Evolutionary conservation across 2,888 invertebrate genomes (phyloP), one percentile per base, ranked within the genome.

Genomic region (Trissolcus japonicus): DNA sequence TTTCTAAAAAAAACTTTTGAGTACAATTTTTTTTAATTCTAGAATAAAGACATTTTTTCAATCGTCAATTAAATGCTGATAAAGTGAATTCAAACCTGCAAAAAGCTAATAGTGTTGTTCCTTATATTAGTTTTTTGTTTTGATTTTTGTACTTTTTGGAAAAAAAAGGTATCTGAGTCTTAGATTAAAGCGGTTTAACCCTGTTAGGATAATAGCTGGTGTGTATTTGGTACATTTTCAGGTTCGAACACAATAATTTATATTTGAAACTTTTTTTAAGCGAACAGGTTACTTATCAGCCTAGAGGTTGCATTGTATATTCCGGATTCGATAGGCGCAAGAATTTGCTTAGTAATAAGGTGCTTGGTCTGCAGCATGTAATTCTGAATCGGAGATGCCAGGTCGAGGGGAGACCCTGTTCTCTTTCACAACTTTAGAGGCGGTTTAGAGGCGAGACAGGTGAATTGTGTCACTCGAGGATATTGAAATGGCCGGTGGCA

Each of bases 231-330:
- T 21, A 43, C 17, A 40, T 57, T 57, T 57, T 57, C 43, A 46
- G 43, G 29, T 35, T 16, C 11, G 41, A 56, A 13, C 13, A 35
- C 13, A 54, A 51, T 46, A 43, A 14, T 57, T 57, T 57, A 21
- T 9, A 11, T 16, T 25, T 35, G 40, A 14, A 7, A 13, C 43
- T 19, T 17, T 29, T 51, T 48, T 46, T 13, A 16, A 41, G 7
- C 14, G 54, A 68, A 60, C 68, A 60, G 54, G 68, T 53, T 68
- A n/a, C 60, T 68, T 68, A 59, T 68, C 68, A 35, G 67, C 59
- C 53, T 60, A 35, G 53, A 68, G 60, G 54, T 60, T 68, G 60
- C 60, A 60, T 60, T 59, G 60, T 59, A 46, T 53, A 60, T 67
- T 67, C 50, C 57, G 51, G 29, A 50, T 55, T 40, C 50, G 66